Percentiles rank a stretch among this genome's conserved stretches.
Evolutionary conservation across 2,797 vertebrate species (phyloP).

Genomic region (Pteropus rufus): DNA sequence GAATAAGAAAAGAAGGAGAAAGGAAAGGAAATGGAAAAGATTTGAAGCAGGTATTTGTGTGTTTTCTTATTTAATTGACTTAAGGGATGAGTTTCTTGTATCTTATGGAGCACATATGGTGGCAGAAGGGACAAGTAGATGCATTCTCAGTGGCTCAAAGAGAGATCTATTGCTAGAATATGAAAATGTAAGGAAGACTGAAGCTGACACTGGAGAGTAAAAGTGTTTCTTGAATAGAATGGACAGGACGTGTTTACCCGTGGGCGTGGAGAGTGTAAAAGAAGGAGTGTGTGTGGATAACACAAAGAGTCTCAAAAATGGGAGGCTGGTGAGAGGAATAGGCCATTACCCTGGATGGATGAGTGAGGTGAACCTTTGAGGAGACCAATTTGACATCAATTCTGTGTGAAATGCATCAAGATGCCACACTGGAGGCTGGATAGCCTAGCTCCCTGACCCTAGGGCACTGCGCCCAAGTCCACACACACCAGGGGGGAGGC

Average conservation of each 20-base stretch:
- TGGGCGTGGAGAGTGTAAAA: neutral
- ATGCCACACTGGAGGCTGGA: neutral
- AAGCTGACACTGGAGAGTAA: neutral
- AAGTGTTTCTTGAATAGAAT: neutral
- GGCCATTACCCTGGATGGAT: neutral
- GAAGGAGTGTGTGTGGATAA: neutral
- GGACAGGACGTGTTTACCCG: rapidly evolving
- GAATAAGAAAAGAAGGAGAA: neutral
- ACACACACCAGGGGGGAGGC: neutral
- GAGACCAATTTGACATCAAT: neutral
- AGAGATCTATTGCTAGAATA: neutral
- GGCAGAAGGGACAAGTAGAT: neutral
- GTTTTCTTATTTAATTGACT: neutral
- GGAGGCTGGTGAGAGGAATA: neutral
- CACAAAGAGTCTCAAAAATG: neutral
- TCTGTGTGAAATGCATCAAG: neutral
- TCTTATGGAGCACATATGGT: neutral
- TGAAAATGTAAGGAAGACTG: neutral
- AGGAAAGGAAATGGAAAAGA: neutral
- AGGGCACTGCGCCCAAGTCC: neutral
- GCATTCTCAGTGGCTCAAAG: neutral
- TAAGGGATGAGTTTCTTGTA: neutral
- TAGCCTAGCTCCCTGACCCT: neutral
- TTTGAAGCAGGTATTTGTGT: neutral
- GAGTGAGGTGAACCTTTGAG: neutral